Percentiles rank a stretch among this genome's conserved stretches.
phyloP scores from a whole-genome alignment of 2,113 vertebrate genomes.

The Myotis brandtii region DNA sequence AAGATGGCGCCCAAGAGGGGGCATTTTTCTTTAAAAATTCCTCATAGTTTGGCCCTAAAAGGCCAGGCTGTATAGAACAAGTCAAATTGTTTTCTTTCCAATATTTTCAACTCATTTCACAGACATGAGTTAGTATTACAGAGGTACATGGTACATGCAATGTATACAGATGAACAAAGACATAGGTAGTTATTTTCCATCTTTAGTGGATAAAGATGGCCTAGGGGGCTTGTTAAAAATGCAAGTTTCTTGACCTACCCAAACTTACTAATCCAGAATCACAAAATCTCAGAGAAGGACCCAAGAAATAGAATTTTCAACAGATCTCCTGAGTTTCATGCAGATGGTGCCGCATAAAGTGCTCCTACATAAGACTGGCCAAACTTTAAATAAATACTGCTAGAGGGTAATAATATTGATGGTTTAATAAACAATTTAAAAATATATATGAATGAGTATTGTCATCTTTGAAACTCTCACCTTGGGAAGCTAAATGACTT shows the following conservation, averaged over 20 bases:
- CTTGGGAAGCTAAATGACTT: constrained; percentile 5
- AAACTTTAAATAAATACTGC: not conserved
- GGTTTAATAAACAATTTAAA: not conserved
- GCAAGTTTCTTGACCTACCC: not conserved
- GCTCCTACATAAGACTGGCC: not conserved
- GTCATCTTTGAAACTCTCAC: constrained; percentile 10
- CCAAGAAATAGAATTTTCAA: constrained; percentile 30
- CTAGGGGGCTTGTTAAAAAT: not conserved
- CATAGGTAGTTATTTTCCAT: not conserved
- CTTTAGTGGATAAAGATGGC: not conserved
- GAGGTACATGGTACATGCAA: not conserved
- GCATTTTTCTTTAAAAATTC: constrained; percentile 49
- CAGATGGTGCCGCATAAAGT: not conserved
- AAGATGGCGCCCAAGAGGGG: not conserved
- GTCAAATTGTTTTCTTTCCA: not conserved
- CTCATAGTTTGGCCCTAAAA: not conserved
- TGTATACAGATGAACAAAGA: not conserved
- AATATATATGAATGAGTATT: not conserved
- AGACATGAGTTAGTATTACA: not conserved
- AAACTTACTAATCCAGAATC: constrained; percentile 14
- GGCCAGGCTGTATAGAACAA: not conserved
- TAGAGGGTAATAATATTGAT: not conserved
- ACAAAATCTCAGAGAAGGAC: not conserved
- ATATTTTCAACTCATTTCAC: constrained; percentile 35
- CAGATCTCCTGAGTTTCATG: not conserved